Conservation (phyloP, 2,888 invertebrate genomes). For the Crematogaster levior region DNA sequence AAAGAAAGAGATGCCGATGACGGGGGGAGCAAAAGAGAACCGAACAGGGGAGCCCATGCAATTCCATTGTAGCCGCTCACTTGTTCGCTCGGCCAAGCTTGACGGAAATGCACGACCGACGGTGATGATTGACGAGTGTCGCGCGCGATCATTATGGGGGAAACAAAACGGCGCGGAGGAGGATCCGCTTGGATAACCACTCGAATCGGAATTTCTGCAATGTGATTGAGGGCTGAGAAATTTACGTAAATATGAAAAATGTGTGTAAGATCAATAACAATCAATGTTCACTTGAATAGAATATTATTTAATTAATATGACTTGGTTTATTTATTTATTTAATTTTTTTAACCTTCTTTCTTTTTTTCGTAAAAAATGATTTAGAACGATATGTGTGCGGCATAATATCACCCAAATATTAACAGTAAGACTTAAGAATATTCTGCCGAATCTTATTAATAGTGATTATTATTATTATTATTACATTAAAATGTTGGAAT, state of each 20-base stretch:
- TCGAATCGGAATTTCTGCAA: not conserved
- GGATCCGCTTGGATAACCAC: slow-evolving; percentile 29
- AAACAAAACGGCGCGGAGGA: slow-evolving; percentile 40
- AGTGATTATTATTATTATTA: not conserved
- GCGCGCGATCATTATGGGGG: slow-evolving; percentile 59
- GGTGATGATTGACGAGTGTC: slow-evolving; percentile 69
- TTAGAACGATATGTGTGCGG: not conserved
- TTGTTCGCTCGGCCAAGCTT: slow-evolving; percentile 66
- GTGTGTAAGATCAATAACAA: too few species aligned
- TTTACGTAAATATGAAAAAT: too few species aligned
- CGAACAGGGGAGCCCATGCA: slow-evolving; percentile 14
- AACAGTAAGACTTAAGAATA: not conserved
- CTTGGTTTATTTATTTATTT: not conserved
- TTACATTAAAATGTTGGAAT: not conserved
- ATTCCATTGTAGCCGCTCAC: slow-evolving; percentile 55
- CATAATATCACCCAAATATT: not conserved
- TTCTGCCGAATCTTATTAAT: not conserved
- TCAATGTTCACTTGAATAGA: not conserved
- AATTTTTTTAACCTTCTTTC: not conserved
- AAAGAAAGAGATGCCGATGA: not conserved
- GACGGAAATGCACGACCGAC: slow-evolving; percentile 74
- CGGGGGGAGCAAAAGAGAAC: not conserved
- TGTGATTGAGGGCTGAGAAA: not conserved
- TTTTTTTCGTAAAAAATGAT: not conserved
- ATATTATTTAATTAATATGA: not conserved